Base-by-base conservation (phyloP, 2,888 invertebrate species). In the Mesorhabditis belari region DNA sequence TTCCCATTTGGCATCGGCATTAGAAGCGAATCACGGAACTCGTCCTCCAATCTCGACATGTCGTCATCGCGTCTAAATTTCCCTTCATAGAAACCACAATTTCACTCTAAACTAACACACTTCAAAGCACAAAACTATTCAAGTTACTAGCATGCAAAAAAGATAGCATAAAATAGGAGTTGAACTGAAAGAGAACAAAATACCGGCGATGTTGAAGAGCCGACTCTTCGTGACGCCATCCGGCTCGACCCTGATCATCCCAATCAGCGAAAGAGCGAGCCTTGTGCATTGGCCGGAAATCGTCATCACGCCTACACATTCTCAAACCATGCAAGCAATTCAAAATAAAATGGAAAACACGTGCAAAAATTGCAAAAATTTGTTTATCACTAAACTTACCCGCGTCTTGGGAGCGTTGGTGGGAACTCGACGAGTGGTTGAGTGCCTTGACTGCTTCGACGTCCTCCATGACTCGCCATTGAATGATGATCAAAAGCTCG, bases 391-490 rank as follows among this genome's bases (percentile, higher is more conserved):
- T 17, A 35, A 17, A 35, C 44, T 17, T 28, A 62, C 54, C 64
- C 57, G 23, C 44, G 44, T n/a, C 77, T 67, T 27, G 77, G 76
- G 51, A 80, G 67, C 21, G 80, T 77, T n/a, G 80, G 80, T 58
- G 80, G 80, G 62, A 74, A 80, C 67, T 80, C 80, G 56, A 80
- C 73, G 61, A 77, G 71, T 12, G 80, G 80, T 44, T 71, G 66
- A 6, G 63, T 56, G 49, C 67, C 67, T 49, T 65, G 63, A 49
- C 69, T 65, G 49, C 67, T 68, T 52, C 72, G 74, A 23, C 75
- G 65, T 56, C 71, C 69, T 54, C 62, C 60, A 57, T 66, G 64
- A 21, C 67, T 74, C 5, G 72, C 66, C n/a, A 69, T 64, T 3
- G 68, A 65, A 29, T 69, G 69, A 58, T 64, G 65, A 62, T 71